These are phyloP conservation scores for Limosa lapponica DNA, from an alignment of 2,797 vertebrate genomes.

Conservation along the genomic window DNA sequence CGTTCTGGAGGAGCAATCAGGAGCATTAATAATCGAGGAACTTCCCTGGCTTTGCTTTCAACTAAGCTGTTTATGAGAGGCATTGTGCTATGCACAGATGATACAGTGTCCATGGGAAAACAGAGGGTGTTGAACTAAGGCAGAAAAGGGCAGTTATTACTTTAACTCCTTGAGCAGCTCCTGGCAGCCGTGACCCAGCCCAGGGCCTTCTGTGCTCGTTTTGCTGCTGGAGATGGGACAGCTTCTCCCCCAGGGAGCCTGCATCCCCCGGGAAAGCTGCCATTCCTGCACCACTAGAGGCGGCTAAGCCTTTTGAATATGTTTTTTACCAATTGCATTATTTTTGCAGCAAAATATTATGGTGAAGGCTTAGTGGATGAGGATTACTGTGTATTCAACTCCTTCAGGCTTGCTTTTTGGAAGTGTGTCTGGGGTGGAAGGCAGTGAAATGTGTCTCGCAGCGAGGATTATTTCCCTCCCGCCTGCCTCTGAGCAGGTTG, in stretches of 20 bases:
- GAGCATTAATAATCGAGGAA: not conserved
- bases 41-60: not conserved
- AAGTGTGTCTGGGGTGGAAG: not conserved
- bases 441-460: not conserved
- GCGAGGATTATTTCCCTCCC: not conserved
- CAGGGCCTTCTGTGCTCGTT: not conserved
- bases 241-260: not conserved
- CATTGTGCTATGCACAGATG: fast-evolving
- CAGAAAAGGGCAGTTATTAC: not conserved
- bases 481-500: not conserved
- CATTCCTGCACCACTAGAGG: not conserved
- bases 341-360: not conserved
- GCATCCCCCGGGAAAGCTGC: fast-evolving
- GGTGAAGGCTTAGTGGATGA: not conserved
- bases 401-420: not conserved
- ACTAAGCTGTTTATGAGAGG: not conserved
- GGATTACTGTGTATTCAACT: not conserved
- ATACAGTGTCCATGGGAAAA: fast-evolving
- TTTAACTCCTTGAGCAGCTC: not conserved
- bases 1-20: not conserved
- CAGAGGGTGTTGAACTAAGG: not conserved
- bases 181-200: not conserved
- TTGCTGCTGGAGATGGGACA: not conserved
- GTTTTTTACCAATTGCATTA: not conserved
- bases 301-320: not conserved